These are phyloP conservation scores for Leptestheria dahalacensis DNA, from an alignment of 1,140 invertebrate species.

Conservation along the genomic window DNA sequence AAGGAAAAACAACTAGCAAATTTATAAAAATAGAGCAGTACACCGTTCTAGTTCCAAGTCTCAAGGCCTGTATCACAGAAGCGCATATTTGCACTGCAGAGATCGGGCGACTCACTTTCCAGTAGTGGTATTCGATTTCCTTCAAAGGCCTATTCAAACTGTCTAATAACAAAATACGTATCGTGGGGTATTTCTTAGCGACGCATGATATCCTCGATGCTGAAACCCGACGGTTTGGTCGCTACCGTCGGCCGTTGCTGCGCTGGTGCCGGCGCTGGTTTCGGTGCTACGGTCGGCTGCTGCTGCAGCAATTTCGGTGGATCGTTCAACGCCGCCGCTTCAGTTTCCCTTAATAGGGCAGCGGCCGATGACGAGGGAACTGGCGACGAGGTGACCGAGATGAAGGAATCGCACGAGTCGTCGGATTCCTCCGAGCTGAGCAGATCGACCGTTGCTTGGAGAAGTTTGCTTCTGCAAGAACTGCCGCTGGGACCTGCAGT, in stretches of 20 bases:
- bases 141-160: not conserved
- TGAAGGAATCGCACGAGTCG: slow-evolving; percentile 15
- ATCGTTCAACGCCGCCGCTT: slow-evolving; percentile 6
- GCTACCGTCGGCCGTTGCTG: not conserved
- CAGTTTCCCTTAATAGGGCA: slow-evolving; percentile 1
- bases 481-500: slow-evolving; percentile 4
- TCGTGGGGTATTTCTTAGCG: not conserved
- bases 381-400: slow-evolving; percentile 15
- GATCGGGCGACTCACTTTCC: not conserved
- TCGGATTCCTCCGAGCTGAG: slow-evolving; percentile 1
- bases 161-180: too few relatives aligned
- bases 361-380: slow-evolving; percentile 14
- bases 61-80: not conserved
- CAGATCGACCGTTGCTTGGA: slow-evolving; percentile 4
- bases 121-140: not conserved
- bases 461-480: not conserved
- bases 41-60: not conserved
- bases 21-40: too few relatives aligned
- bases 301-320: not conserved
- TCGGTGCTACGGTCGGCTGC: not conserved
- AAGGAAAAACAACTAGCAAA: too few relatives aligned
- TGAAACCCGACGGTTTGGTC: slow-evolving; percentile 13
- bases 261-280: not conserved
- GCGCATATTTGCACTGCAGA: not conserved
- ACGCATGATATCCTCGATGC: slow-evolving; percentile 17